Evolutionary conservation across 1,140 invertebrate genomes (phyloP).

Genomic region (Nomia melanderi): DNA sequence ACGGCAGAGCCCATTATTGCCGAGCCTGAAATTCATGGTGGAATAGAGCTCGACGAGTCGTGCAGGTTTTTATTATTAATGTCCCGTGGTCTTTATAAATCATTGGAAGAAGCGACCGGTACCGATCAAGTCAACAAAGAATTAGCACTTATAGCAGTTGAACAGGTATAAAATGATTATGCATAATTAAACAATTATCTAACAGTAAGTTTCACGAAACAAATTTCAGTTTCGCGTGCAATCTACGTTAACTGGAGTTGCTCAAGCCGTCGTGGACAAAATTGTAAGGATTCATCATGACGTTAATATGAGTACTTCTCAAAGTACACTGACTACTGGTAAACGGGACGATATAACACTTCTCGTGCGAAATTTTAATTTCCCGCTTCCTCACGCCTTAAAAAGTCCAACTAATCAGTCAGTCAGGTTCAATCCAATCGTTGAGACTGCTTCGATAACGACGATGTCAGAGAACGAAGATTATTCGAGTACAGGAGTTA

Average conservation of each 20-base stretch:
- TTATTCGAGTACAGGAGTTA: slow-evolving; percentile 65
- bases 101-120: slow-evolving; percentile 90
- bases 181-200: background rate
- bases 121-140: slow-evolving; percentile 91
- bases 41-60: slow-evolving; percentile 89
- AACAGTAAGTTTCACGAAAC: slow-evolving; percentile 23
- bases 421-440: slow-evolving; percentile 83
- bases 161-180: slow-evolving; percentile 82
- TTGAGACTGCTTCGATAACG: slow-evolving; percentile 78
- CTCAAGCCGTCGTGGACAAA: slow-evolving; percentile 93
- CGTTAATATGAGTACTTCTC: slow-evolving; percentile 85
- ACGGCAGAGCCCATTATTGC: slow-evolving; percentile 90
- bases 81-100: slow-evolving; percentile 92
- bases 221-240: slow-evolving; percentile 88
- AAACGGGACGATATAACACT: slow-evolving; percentile 91
- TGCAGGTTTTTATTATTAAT: slow-evolving; percentile 92
- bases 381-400: slow-evolving; percentile 85
- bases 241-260: slow-evolving; percentile 89
- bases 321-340: slow-evolving; percentile 78
- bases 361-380: slow-evolving; percentile 93
- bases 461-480: slow-evolving; percentile 58
- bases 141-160: slow-evolving; percentile 89
- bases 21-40: slow-evolving; percentile 90
- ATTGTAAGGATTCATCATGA: slow-evolving; percentile 92
- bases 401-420: slow-evolving; percentile 80